Evolutionary conservation across 2,797 vertebrate genomes (phyloP).

Genomic region (Acrocephalus scirpaceus): DNA sequence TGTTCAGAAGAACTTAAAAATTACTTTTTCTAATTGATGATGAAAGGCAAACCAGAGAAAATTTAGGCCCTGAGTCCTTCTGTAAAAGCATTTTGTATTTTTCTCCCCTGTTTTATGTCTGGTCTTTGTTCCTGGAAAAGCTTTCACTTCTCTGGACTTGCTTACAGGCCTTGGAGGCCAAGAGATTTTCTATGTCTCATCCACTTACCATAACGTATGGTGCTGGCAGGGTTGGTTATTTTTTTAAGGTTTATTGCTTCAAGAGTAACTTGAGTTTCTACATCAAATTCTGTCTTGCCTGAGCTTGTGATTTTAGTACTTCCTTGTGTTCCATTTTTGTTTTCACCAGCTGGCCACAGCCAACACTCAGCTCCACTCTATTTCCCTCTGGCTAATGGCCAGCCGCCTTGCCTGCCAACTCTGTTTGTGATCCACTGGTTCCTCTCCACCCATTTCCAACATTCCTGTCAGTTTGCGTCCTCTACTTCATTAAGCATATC

Average conservation of each 20-base stretch:
- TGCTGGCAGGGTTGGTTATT: accelerated
- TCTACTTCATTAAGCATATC: constrained; percentile 71
- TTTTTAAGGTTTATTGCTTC: not conserved
- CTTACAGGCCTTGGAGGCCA: not conserved
- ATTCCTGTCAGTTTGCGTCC: constrained; percentile 53
- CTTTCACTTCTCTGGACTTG: not conserved
- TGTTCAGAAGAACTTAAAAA: not conserved
- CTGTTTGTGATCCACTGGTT: constrained; percentile 56
- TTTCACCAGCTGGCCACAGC: constrained; percentile 70
- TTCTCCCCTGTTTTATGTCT: not conserved
- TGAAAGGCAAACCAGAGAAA: not conserved
- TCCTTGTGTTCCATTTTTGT: constrained; percentile 41
- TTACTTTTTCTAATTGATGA: not conserved
- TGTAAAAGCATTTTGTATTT: not conserved
- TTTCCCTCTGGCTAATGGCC: constrained; percentile 64
- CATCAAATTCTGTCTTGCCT: not conserved
- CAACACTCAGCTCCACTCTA: constrained; percentile 50
- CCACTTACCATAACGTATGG: accelerated
- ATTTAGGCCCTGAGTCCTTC: not conserved
- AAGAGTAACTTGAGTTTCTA: not conserved
- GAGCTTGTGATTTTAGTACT: constrained; percentile 19
- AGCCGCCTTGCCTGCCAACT: constrained; percentile 61
- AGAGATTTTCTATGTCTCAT: not conserved
- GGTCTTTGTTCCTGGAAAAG: not conserved
- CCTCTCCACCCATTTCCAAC: constrained; percentile 60